Percentiles rank a stretch among this genome's conserved stretches.
phyloP scores from a whole-genome alignment of 2,113 vertebrate genomes.

The Pseudopodoces humilis region DNA sequence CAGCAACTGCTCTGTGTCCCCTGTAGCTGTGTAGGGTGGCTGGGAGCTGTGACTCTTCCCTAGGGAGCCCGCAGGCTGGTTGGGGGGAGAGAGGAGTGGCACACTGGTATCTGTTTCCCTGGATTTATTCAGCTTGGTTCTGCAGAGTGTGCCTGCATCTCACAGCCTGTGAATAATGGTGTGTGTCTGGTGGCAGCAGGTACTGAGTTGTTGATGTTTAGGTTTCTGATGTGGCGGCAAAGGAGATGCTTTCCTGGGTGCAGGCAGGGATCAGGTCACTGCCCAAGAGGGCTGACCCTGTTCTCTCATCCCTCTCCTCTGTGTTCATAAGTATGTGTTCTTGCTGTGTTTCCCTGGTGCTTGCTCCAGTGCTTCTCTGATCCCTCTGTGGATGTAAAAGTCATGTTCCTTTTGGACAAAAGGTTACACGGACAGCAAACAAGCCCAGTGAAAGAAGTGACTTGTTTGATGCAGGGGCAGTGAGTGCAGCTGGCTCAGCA shows the following conservation, averaged over 20 bases:
- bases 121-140: accelerated
- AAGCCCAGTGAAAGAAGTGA: background rate
- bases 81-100: background rate
- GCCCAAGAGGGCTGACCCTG: background rate
- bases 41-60: background rate
- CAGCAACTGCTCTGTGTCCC: background rate
- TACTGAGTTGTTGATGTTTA: accelerated
- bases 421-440: background rate
- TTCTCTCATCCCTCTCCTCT: background rate
- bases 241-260: background rate
- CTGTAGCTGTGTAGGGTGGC: background rate
- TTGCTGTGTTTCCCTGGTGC: background rate
- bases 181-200: background rate
- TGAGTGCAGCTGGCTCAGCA: background rate
- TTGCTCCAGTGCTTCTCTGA: background rate
- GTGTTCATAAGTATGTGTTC: accelerated
- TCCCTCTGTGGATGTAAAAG: background rate
- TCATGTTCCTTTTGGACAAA: background rate
- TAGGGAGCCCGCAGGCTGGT: background rate
- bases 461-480: background rate
- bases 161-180: background rate
- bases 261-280: accelerated
- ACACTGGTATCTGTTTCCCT: accelerated
- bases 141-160: background rate
- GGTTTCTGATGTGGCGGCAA: background rate